Percentiles rank a stretch among this genome's conserved stretches.
Conservation (phyloP, 2,113 vertebrate genomes). For the Pelodiscus sinensis region DNA sequence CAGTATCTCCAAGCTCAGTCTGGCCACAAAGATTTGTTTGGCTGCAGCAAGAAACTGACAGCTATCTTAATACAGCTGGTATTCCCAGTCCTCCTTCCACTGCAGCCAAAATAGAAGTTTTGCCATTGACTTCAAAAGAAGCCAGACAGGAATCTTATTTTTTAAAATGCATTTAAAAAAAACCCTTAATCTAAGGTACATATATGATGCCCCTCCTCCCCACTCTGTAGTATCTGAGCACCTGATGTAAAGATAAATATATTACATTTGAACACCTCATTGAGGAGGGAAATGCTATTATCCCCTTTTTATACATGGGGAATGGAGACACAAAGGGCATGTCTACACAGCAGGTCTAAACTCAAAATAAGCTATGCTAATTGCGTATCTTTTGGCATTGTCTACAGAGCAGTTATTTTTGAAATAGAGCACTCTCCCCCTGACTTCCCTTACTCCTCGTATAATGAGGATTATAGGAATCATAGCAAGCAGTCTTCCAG, state of each 20-base stretch:
- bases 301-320: background rate
- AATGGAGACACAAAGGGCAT: background rate
- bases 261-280: no score
- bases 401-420: no score
- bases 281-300: background rate
- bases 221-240: background rate
- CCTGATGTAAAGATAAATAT: no score
- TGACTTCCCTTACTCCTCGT: no score
- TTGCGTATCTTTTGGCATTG: no score
- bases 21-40: background rate
- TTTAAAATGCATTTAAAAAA: background rate
- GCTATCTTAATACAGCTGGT: background rate
- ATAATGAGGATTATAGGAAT: no score
- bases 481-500: no score
- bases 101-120: background rate
- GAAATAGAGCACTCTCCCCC: no score
- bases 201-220: background rate
- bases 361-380: no score
- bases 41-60: background rate
- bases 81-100: background rate
- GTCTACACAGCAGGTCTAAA: no score
- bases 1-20: background rate
- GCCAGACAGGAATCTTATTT: background rate
- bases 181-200: accelerated
- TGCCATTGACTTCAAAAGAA: background rate